Percentiles rank a stretch among this genome's conserved stretches.
phyloP scores from a whole-genome alignment of 1,140 invertebrate species.

The Drosophila oshimai region DNA sequence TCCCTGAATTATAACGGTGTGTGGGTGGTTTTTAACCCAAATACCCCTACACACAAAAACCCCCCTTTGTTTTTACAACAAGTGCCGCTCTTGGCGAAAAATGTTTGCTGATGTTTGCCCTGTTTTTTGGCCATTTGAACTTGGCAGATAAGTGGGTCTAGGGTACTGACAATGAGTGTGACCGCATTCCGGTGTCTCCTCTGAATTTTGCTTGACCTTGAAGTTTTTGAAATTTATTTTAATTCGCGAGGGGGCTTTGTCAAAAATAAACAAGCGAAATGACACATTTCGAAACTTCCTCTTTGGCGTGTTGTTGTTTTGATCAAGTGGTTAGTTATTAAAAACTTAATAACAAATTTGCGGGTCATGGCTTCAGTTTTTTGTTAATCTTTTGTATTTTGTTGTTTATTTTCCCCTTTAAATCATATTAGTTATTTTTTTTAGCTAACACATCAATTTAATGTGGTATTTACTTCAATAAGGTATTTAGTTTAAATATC shows the following conservation, averaged over 20 bases:
- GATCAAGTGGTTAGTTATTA: background rate
- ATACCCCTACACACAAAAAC: background rate
- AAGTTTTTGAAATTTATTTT: background rate
- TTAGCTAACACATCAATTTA: no score
- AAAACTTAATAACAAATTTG: no score
- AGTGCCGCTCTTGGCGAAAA: constrained; percentile 17
- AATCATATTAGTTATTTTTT: no score
- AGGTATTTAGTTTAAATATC: no score
- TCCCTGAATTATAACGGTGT: background rate
- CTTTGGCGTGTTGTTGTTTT: background rate
- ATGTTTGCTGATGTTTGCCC: constrained; percentile 31
- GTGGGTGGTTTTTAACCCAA: background rate
- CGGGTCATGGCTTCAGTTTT: no score
- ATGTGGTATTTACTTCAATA: no score
- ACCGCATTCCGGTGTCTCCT: background rate
- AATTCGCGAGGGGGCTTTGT: background rate
- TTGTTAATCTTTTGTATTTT: background rate
- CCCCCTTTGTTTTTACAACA: constrained; percentile 23
- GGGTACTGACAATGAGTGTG: constrained; percentile 14
- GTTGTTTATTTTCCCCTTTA: no score
- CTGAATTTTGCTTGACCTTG: constrained; percentile 1
- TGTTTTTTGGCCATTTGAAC: constrained; percentile 20
- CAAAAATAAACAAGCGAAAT: constrained; percentile 17
- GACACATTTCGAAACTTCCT: background rate
- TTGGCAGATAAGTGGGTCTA: constrained; percentile 29